A percentile compares a stretch with the other conserved stretches of the same genome.
Conservation (phyloP, 2,113 vertebrate species). For the Cathartes aura region DNA sequence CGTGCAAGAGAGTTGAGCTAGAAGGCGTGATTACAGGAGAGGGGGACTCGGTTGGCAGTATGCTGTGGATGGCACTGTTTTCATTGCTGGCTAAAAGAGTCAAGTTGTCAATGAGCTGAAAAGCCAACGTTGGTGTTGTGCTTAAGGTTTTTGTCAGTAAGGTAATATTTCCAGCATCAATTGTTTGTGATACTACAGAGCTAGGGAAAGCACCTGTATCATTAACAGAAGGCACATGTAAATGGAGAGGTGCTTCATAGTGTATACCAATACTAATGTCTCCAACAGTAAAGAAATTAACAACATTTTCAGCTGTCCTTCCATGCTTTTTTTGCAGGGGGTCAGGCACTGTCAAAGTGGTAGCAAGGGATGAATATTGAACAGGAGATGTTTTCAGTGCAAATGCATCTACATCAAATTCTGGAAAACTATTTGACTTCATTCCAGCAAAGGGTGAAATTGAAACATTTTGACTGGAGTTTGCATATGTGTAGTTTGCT, state of each 20-base stretch:
- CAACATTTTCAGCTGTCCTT: not conserved
- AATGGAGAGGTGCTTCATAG: not conserved
- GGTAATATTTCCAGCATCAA: not conserved
- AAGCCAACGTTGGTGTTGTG: not conserved
- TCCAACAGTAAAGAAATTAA: not conserved
- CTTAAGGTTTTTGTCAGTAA: not conserved
- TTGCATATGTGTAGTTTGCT: not conserved
- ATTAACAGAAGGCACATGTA: not conserved
- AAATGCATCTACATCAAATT: not conserved
- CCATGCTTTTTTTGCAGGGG: not conserved
- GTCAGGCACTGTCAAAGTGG: not conserved
- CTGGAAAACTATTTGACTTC: not conserved
- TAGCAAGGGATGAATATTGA: not conserved
- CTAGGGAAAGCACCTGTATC: not conserved
- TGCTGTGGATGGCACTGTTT: not conserved
- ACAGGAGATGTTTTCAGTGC: not conserved
- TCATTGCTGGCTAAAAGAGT: conserved; percentile 19
- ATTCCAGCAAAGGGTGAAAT: not conserved
- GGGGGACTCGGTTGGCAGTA: not conserved
- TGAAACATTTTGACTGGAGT: not conserved
- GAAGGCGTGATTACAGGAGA: not conserved
- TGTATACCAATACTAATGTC: not conserved
- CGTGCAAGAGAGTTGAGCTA: not conserved
- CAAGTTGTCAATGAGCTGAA: conserved; percentile 33
- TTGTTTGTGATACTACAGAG: not conserved